Base-by-base conservation (phyloP, 2,888 invertebrate genomes). In the Tolmerus cingulatus region DNA sequence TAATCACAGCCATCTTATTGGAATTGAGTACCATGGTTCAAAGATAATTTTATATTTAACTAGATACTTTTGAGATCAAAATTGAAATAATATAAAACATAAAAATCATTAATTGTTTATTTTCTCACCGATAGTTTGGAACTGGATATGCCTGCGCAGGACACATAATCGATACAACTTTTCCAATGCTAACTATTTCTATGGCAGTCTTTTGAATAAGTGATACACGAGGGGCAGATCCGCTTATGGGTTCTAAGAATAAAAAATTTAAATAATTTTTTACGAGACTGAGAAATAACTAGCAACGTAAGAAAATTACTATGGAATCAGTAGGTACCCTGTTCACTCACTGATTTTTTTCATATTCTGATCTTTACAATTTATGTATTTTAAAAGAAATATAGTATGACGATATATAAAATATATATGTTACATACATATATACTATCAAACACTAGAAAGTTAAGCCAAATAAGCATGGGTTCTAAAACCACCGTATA, bases 161-260 rank as follows among this genome's bases (percentile, higher is more conserved):
- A 91, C 95, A 95, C 89, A 94, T 92, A 89, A 95, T 90, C 89
- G 94, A 94, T 90, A 95, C 93, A 1, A 89, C 89, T 40, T 89
- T 89, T 1, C 87, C 78, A 8, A 89, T 27, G 12, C 76, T 43
- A 8, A 90, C 91, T 88, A 90, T 90, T 87, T 91, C 91, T 19
- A 92, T 90, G 34, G 90, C 91, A 0, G 88, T 90, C 88, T 91
- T 92, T 86, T 91, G 90, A 88, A 90, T 95, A 90, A 93, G 93
- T 19, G 95, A 94, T 90, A 95, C 94, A 91, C 95, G 94, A 87
- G 96, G 95, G 90, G 95, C 95, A 86, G 95, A 94, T 90, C 95
- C 95, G 93, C 95, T 95, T 91, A 95, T 93, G 51, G 95, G 95
- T 90, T 95, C 95, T 96, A 76, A 30, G 23, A 76, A 76, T 23